Percentiles rank a stretch among this genome's conserved stretches.
Evolutionary conservation across 2,888 invertebrate species (phyloP).

Genomic region (Strigamia maritima): DNA sequence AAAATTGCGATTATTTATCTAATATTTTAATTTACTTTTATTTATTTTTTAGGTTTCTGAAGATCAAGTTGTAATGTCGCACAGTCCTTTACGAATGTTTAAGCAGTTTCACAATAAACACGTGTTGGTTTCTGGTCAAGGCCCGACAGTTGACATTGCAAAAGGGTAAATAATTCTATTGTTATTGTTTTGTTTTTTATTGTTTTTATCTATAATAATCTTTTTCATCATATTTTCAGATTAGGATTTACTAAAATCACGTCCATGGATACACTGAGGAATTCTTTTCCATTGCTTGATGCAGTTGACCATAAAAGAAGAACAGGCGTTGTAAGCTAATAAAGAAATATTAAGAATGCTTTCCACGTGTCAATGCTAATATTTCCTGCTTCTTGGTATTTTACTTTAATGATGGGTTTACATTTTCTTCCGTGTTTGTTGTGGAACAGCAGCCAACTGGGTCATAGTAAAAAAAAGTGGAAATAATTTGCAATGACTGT

Average conservation of each 20-base stretch:
- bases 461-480: too few relatives aligned
- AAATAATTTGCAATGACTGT: too few relatives aligned
- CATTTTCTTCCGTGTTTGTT: too few relatives aligned
- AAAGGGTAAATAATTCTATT: conserved; percentile 45
- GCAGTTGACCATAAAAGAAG: conserved; percentile 57
- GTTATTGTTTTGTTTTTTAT: not conserved
- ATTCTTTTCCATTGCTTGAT: conserved; percentile 61
- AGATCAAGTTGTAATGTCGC: conserved; percentile 65
- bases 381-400: too few relatives aligned
- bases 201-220: not conserved
- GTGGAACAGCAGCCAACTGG: too few relatives aligned
- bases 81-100: conserved; percentile 63
- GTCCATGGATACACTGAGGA: conserved; percentile 60
- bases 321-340: conserved; percentile 50
- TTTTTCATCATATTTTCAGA: conserved; percentile 43
- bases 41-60: conserved; percentile 54
- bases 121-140: conserved; percentile 62
- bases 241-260: conserved; percentile 63
- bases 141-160: conserved; percentile 58
- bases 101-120: conserved; percentile 61
- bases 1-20: too few relatives aligned
- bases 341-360: conserved; percentile 11
- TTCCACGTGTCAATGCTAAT: too few relatives aligned
- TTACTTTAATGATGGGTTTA: too few relatives aligned
- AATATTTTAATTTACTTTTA: too few relatives aligned